These are phyloP conservation scores for Drosophila hydei DNA, from an alignment of 1,140 invertebrate genomes.

Conservation along the genomic window DNA sequence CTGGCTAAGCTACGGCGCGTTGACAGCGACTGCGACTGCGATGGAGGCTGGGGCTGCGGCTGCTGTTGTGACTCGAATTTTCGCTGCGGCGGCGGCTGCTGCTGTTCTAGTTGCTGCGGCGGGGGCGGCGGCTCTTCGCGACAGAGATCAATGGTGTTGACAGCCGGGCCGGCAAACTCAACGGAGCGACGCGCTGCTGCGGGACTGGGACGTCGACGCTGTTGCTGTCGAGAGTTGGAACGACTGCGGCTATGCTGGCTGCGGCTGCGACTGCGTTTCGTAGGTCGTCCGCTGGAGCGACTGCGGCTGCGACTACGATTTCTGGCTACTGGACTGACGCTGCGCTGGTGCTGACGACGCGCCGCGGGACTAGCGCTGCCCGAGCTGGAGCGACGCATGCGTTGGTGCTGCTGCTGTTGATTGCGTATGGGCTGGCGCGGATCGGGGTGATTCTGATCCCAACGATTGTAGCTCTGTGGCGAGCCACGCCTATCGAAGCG, in stretches of 20 bases:
- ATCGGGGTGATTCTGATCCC: slow-evolving; percentile 42
- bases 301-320: slow-evolving; percentile 51
- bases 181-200: slow-evolving; percentile 67
- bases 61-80: slow-evolving; percentile 37
- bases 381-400: slow-evolving; percentile 43
- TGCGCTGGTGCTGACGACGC: slow-evolving; percentile 32
- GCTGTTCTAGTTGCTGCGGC: slow-evolving; percentile 27
- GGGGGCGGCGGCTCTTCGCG: slow-evolving; percentile 84
- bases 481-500: slow-evolving; percentile 61
- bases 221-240: slow-evolving; percentile 49
- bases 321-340: slow-evolving; percentile 19
- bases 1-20: slow-evolving; percentile 84
- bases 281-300: slow-evolving; percentile 39
- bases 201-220: slow-evolving; percentile 52
- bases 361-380: slow-evolving; percentile 47
- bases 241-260: slow-evolving; percentile 61
- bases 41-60: slow-evolving; percentile 18
- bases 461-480: slow-evolving; percentile 37
- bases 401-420: slow-evolving; percentile 42
- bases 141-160: slow-evolving; percentile 79
- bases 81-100: slow-evolving; percentile 36
- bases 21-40: slow-evolving; percentile 25
- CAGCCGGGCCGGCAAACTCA: slow-evolving; percentile 66
- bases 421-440: slow-evolving; percentile 24
- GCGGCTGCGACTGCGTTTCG: slow-evolving; percentile 29